Evolutionary conservation across 2,797 vertebrate species (phyloP), one percentile per base, ranked within the genome.

Genomic region (Lagorchestes hirsutus): DNA sequence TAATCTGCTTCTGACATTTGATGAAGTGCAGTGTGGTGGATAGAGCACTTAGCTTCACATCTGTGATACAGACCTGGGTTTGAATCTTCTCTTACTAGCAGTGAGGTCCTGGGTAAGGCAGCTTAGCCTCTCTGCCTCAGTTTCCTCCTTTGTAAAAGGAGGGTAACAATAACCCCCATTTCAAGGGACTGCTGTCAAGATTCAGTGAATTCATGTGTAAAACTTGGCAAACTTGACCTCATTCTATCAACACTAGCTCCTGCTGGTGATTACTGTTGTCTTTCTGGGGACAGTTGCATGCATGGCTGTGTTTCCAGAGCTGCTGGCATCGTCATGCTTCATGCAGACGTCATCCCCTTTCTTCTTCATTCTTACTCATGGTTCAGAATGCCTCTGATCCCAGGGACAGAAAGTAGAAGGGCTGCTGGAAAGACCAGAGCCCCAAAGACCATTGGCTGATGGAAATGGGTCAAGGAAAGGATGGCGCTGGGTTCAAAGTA

Each of bases 241-340:
- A 2, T 3, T 40, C 16, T 40, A 6, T 4, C 13, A 40, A 0
- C 2, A 6, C 16, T 40, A 9, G 16, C n/a, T 22, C 8, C 22
- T 16, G 9, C 16, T 5, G 13, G 34, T 18, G 31, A 62, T 14
- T 5, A 1, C 16, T 8, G n/a, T 12, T 4, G 13, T 18, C n/a
- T 40, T n/a, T n/a, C 67, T 74, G n/a, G 0, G 5, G n/a, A 40
- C 18, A n/a, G 16, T 2, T 22, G 67, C 1, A 14, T 4, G 1
- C 14, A 11, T 40, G 16, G 16, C 1, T 22, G 6, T 40, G n/a
- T 40, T 0, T 18, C 34, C 67, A 2, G 2, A 6, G 67, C 67
- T 74, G 62, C 62, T 0, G 50, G 50, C 50, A 52, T 52, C 50
- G 5, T 5, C 34, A 5, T 13, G 34, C 14, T 67, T n/a, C 34